Percentiles rank a stretch among this genome's conserved stretches.
Evolutionary conservation across 2,888 invertebrate genomes (phyloP).

Genomic region (Amitus sp.): DNA sequence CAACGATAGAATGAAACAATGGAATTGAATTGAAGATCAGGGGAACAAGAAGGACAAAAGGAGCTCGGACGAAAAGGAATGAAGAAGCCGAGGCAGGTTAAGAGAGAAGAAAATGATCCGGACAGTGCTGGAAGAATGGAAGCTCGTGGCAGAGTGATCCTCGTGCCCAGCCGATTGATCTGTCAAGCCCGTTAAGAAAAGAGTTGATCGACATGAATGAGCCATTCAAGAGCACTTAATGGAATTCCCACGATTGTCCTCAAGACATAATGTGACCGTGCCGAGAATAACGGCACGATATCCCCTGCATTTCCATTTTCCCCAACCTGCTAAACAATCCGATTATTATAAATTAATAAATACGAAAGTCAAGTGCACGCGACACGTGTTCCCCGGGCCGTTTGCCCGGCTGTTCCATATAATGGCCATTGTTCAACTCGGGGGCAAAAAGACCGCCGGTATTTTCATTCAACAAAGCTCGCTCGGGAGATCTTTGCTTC

Average conservation of each 20-base stretch:
- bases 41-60: slow-evolving; percentile 26
- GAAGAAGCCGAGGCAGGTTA: slow-evolving; percentile 19
- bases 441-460: slow-evolving; percentile 54
- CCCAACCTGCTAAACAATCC: slow-evolving; percentile 12
- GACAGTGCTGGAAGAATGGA: slow-evolving; percentile 28
- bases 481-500: slow-evolving; percentile 1
- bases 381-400: slow-evolving; percentile 5
- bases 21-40: slow-evolving; percentile 47
- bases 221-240: slow-evolving; percentile 64
- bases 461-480: slow-evolving; percentile 60
- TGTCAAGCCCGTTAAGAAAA: slow-evolving; percentile 61
- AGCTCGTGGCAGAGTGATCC: slow-evolving; percentile 32
- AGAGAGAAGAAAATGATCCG: slow-evolving; percentile 42
- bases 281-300: slow-evolving; percentile 47
- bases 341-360: slow-evolving; percentile 3
- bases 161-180: slow-evolving; percentile 59
- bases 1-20: slow-evolving; percentile 32
- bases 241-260: slow-evolving; percentile 66
- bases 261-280: slow-evolving; percentile 59
- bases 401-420: slow-evolving; percentile 50
- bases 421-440: slow-evolving; percentile 59
- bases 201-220: slow-evolving; percentile 66
- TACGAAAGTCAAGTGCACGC: not conserved
- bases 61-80: slow-evolving; percentile 20
- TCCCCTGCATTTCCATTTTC: slow-evolving; percentile 23